A percentile compares a stretch with the other conserved stretches of the same genome.
Evolutionary conservation across 2,888 invertebrate species (phyloP).

Genomic region (Lithosia quadra): DNA sequence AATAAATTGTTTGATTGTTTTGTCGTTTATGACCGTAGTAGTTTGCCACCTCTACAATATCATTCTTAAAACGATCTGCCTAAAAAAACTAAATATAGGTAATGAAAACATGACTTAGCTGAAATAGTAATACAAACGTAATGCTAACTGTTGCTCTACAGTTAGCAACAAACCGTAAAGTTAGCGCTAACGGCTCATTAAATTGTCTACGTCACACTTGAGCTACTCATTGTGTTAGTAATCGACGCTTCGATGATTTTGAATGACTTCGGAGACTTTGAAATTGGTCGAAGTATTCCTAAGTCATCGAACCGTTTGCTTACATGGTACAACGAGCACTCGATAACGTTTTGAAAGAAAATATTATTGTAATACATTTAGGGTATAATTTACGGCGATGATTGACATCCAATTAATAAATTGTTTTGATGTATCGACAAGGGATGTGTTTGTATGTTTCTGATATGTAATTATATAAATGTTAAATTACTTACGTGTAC

Average conservation of each 20-base stretch:
- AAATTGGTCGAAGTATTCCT: conserved; percentile 9
- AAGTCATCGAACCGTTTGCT: conserved; percentile 28
- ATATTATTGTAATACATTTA: conserved; percentile 26
- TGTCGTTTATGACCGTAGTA: not conserved
- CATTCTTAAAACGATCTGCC: not conserved
- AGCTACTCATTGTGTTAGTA: conserved; percentile 49
- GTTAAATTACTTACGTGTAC: not conserved
- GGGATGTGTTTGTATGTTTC: conserved; percentile 3
- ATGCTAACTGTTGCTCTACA: conserved; percentile 43
- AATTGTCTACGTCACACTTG: conserved; percentile 46
- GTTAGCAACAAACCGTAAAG: conserved; percentile 48
- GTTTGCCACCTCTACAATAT: not conserved
- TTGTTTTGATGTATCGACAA: conserved; percentile 16
- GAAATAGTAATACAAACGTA: conserved; percentile 16
- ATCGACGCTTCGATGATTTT: conserved; percentile 37
- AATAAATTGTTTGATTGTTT: too few relatives aligned
- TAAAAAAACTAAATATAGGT: not conserved
- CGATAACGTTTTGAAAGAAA: conserved; percentile 28
- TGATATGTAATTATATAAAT: conserved; percentile 3
- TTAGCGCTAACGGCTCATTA: conserved; percentile 53
- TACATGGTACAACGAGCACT: conserved; percentile 36
- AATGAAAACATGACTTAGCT: not conserved
- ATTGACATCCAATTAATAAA: conserved; percentile 21
- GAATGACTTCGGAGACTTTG: conserved; percentile 13
- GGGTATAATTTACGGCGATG: conserved; percentile 15